Base-by-base conservation (phyloP, 2,888 invertebrate genomes). In the Eupsilia transversa region DNA sequence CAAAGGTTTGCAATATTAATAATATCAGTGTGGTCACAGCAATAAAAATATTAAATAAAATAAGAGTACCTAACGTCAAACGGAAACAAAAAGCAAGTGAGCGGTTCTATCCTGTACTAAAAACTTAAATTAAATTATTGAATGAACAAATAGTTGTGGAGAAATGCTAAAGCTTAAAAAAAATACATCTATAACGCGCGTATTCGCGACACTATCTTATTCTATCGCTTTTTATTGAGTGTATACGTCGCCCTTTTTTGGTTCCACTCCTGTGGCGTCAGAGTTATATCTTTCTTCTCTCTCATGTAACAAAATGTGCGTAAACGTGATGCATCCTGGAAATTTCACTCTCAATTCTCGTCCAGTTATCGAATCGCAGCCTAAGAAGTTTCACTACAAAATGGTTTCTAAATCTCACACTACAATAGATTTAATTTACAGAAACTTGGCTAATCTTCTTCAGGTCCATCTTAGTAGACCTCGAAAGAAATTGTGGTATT, bases 71-170 rank as follows among this genome's bases (percentile, higher is more conserved):
- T n/a, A n/a, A n/a, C n/a, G n/a, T n/a, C n/a, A n/a, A n/a, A n/a
- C n/a, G n/a, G n/a, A n/a, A n/a, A n/a, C n/a, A n/a, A n/a, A n/a
- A n/a, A n/a, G n/a, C n/a, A n/a, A n/a, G n/a, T n/a, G n/a, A n/a
- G n/a, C n/a, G n/a, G n/a, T n/a, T n/a, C n/a, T n/a, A n/a, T n/a
- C n/a, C n/a, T n/a, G n/a, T n/a, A n/a, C n/a, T n/a, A 38, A 38
- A 54, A 23, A 30, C 2, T 2, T 66, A 0, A 14, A 59, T 60
- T 57, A 67, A 60, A 41, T 43, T 35, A 65, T 33, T 46, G 30
- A 30, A 60, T 6, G 14, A n/a, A 6, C n/a, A 27, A 14, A 27
- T 27, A 0, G 0, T 12, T 4, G 4, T 49, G 6, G 0, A 12
- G 12, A 52, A 52, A 54, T 2, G n/a, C 10, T n/a, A n/a, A 4